Evolutionary conservation across 2,113 vertebrate genomes (phyloP), one percentile per base, ranked within the genome.

Genomic region (Psettodes erumei): DNA sequence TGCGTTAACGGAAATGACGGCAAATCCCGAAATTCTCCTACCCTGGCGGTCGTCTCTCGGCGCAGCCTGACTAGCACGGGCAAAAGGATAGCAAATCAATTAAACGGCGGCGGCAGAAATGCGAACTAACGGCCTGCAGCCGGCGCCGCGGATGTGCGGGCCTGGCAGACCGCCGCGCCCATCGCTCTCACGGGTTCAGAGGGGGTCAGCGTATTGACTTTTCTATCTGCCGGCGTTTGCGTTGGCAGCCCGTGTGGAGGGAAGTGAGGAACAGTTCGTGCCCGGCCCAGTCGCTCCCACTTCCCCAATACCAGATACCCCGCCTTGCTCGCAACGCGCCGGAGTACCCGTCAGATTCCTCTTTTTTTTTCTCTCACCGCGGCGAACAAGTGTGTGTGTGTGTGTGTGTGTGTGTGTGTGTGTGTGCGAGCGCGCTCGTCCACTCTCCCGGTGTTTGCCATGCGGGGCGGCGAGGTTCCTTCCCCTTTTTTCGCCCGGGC

Each of bases 401-500:
- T 66, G 53, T 50, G 38, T 60, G 37, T 73, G 53, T 51, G 28
- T 73, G 30, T 55, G 30, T 51, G 54, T 70, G 65, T 69, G 55
- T 62, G 40, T 71, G 37, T 70, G 71, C 47, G 25, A 53, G 43
- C 28, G 64, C 69, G 71, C 12, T 73, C 54, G 71, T 64, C 37
- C 71, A 45, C 51, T 65, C 40, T 75, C 68, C 47, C 69, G 60
- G 83, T 82, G 85, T 86, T 81, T 88, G 90, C 74, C 75, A 79
- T 84, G 77, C 21, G 56, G 84, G 83, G 70, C 70, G 66, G 82
- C 69, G 63, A 74, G 77, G 88, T 91, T 93, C 91, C 90, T 92
- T 94, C 86, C 89, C 88, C 87, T 88, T n/a, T n/a, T n/a, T n/a
- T 89, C 84, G 77, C 86, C 84, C 88, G 90, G 91, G 93, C 93